Evolutionary conservation across 1,140 invertebrate genomes (phyloP), one percentile per base, ranked within the genome.

Genomic region (Yoshiicerus persimilis): DNA sequence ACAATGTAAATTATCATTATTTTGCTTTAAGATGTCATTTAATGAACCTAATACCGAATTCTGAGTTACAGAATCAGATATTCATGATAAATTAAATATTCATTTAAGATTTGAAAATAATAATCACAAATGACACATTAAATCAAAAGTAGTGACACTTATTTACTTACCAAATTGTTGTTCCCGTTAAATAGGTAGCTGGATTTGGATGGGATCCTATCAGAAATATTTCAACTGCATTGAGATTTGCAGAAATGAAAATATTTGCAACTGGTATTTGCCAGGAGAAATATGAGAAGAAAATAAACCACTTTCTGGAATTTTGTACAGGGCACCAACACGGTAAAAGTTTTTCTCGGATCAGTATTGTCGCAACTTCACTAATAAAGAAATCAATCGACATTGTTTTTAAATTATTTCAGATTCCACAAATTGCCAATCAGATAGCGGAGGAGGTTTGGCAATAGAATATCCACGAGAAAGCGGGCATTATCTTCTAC

Each of bases 261-360:
- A 32, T 84, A 30, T 27, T 84, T 23, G 4, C 38, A 1, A 23
- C 83, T 56, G 70, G 34, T 27, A n/a, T 80, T n/a, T 88, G 87
- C 20, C 47, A 88, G 39, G 84, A 86, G 8, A 80, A 62, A 16
- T 39, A 32, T 23, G 8, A 86, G 16, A 41, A 47, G 4, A 88
- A 88, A 86, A 39, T 88, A 4, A 88, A 88, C 39, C 34, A 80
- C 34, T 88, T 56, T 64, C 27, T 88, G 38, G 84, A 88, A 56
- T 88, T 88, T 77, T 88, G 87, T 41, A 66, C 87, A 8, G 87
- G 87, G 77, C 41, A 77, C 20, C 84, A 88, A 77, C 27, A 86
- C 36, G 41, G 41, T 86, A 5, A n/a, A n/a, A 16, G 41, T 30
- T 36, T 34, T 36, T 36, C 32, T 27, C 30, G 4, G 6, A 83